phyloP scores from a whole-genome alignment of 2,888 invertebrate species.

The Archips crataeganus region DNA sequence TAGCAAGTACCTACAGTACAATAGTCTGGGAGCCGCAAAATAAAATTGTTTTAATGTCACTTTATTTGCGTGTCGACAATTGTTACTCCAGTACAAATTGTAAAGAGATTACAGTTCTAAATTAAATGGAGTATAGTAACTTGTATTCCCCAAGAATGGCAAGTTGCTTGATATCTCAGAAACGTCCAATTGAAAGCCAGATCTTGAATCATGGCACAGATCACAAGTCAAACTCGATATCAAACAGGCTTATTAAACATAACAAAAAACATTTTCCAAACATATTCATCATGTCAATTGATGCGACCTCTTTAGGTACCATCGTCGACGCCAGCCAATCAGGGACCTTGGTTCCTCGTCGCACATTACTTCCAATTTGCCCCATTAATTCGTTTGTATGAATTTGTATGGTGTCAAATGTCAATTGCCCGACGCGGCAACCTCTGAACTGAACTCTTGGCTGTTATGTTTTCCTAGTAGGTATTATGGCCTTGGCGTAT shows the following conservation, averaged over 20 bases:
- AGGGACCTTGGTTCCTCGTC: conserved; percentile 47
- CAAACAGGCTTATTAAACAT: not conserved
- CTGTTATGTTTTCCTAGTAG: conserved; percentile 23
- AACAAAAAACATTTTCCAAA: conserved; percentile 18
- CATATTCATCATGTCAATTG: conserved; percentile 39
- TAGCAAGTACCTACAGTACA: too few species aligned
- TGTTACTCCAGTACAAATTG: too few species aligned
- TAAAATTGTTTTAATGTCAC: too few species aligned
- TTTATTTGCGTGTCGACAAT: too few species aligned
- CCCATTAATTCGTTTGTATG: conserved; percentile 50
- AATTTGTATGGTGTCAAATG: conserved; percentile 49
- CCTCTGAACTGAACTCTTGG: conserved; percentile 39
- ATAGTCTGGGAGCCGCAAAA: too few species aligned
- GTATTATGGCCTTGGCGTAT: conserved; percentile 30
- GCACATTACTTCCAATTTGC: conserved; percentile 49
- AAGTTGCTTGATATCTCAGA: too few species aligned
- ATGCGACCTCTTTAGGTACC: conserved; percentile 42
- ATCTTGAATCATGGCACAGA: too few species aligned
- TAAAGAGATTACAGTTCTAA: too few species aligned
- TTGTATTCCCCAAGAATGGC: too few species aligned
- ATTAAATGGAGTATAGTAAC: too few species aligned
- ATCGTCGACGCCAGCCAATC: conserved; percentile 33
- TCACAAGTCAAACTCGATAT: not conserved
- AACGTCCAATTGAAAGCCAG: too few species aligned
- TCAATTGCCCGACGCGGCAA: conserved; percentile 46